phyloP scores from a whole-genome alignment of 2,113 vertebrate genomes.

The Crypturellus undulatus region DNA sequence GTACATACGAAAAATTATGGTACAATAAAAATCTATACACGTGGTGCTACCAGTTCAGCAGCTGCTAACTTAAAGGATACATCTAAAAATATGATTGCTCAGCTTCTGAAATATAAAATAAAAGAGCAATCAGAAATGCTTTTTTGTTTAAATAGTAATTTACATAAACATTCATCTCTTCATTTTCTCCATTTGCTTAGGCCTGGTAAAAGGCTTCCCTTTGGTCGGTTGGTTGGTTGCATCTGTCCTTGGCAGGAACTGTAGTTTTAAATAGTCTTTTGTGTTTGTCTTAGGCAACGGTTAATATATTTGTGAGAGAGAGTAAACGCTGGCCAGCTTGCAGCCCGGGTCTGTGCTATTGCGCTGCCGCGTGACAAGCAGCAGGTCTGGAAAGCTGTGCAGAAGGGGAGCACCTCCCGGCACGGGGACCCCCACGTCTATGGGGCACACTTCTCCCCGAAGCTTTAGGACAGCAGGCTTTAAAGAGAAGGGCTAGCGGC shows the following conservation, averaged over 20 bases:
- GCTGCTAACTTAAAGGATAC: slow-evolving; percentile 48
- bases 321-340: slow-evolving; percentile 21
- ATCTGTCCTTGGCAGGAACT: slow-evolving; percentile 63
- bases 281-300: slow-evolving; percentile 35
- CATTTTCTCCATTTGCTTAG: slow-evolving; percentile 66
- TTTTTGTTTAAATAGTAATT: slow-evolving; percentile 79
- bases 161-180: slow-evolving; percentile 78
- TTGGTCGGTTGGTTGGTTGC: slow-evolving; percentile 24
- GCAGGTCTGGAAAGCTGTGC: slow-evolving; percentile 41
- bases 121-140: slow-evolving; percentile 75
- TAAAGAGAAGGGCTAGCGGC: slow-evolving; percentile 14
- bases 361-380: slow-evolving; percentile 50
- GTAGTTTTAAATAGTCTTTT: slow-evolving; percentile 57
- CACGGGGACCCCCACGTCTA: not conserved
- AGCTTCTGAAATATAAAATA: slow-evolving; percentile 73
- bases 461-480: not conserved
- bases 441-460: not conserved
- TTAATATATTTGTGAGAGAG: slow-evolving; percentile 39
- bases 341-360: slow-evolving; percentile 33
- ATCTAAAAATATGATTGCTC: slow-evolving; percentile 69
- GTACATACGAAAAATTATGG: slow-evolving; percentile 70
- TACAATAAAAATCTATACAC: slow-evolving; percentile 75
- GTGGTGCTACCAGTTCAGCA: slow-evolving; percentile 51
- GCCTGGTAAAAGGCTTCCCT: slow-evolving; percentile 56
- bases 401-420: not conserved